Evolutionary conservation across 2,113 vertebrate species (phyloP).

Genomic region (Eudyptes chrysolophus): DNA sequence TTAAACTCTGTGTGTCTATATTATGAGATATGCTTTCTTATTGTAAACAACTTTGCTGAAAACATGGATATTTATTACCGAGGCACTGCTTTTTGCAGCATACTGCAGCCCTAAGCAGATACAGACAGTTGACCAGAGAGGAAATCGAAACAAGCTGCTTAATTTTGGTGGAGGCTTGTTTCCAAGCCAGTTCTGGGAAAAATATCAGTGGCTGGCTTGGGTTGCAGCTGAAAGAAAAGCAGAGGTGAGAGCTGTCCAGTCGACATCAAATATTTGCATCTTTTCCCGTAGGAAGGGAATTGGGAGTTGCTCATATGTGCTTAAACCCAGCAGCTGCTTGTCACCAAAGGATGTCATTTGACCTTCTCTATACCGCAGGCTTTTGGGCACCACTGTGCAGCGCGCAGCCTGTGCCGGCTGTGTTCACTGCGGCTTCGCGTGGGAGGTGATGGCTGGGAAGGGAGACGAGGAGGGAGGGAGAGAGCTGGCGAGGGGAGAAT

Average conservation of each 20-base stretch:
- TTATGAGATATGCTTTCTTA: not conserved
- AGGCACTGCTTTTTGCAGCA: not conserved
- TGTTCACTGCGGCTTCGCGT: fast-evolving
- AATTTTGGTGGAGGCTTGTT: not conserved
- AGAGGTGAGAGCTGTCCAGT: not conserved
- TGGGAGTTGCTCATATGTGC: not conserved
- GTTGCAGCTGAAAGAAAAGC: not conserved
- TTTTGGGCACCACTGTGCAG: not conserved
- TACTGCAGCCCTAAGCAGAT: not conserved
- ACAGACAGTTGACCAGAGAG: not conserved
- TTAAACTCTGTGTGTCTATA: not conserved
- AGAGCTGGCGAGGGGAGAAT: not conserved
- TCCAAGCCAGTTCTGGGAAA: not conserved
- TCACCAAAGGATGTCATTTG: not conserved
- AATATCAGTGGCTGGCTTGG: not conserved
- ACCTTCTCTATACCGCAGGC: not conserved
- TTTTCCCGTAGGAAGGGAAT: not conserved
- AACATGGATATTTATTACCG: not conserved
- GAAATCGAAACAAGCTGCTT: not conserved
- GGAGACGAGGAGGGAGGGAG: not conserved
- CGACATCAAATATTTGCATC: not conserved
- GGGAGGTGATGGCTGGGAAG: not conserved
- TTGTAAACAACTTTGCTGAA: not conserved
- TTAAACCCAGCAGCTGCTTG: not conserved
- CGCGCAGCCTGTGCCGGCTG: not conserved